Base-by-base conservation (phyloP, 2,113 vertebrate genomes). In the Castor canadensis region DNA sequence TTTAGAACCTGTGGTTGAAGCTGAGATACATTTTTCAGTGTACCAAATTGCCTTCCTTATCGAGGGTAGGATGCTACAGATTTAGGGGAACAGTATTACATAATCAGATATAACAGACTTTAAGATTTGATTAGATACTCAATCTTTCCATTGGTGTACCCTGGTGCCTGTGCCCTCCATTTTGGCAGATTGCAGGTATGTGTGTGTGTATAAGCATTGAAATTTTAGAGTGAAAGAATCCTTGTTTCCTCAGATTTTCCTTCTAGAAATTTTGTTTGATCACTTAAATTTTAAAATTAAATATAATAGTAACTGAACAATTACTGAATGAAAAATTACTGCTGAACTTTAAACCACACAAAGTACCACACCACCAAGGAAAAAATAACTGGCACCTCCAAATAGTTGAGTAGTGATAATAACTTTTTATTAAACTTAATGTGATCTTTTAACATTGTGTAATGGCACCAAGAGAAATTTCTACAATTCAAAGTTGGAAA, bases 31-130 rank as follows among this genome's bases (percentile, higher is more conserved):
- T 75, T 82, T 89, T 95, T 85, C 58, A 47, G 47, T 93, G 9
- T 89, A 43, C 56, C 64, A 52, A 56, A 77, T 91, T 94, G 67
- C 47, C 67, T 96, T 88, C 71, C 47, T 94, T 81, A 82, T 90
- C 62, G 64, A 49, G 54, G 76, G 52, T 89, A 43, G 62, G 80
- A 85, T 86, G 90, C 86, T 92, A 82, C 32, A 64, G 85, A 72
- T 95, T 73, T 88, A 94, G 87, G 72, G n/a, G 54, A 91, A 82
- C 12, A 71, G 40, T 16, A 62, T 95, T 95, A 47, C 3, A 35
- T 94, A 79, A 92, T 75, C 49, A 95, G 35, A 93, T 40, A 15
- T 28, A 52, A 91, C 40, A 81, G 66, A 64, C 35, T 92, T 82
- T 81, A 26, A 58, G 73, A 91, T 58, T 91, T 73, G 52, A 60